Evolutionary conservation across 2,113 vertebrate species (phyloP).

Genomic region (Microcebus lehilahytsara): DNA sequence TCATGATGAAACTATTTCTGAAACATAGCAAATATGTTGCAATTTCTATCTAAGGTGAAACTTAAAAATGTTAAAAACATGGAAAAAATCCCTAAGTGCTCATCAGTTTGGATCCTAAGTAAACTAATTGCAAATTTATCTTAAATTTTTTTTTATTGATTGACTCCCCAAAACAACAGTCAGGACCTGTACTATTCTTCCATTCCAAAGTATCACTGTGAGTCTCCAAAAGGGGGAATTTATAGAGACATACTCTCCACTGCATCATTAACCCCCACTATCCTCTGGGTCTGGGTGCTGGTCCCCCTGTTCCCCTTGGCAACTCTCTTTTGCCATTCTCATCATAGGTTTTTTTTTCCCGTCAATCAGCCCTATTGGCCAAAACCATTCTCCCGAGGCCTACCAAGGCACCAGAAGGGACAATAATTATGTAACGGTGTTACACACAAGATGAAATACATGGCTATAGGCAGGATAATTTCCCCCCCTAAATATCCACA

Average conservation of each 20-base stretch:
- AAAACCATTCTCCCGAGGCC: background rate
- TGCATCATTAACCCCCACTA: background rate
- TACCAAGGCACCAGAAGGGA: background rate
- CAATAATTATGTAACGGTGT: no score
- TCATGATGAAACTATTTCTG: background rate
- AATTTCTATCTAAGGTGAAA: background rate
- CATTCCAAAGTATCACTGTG: background rate
- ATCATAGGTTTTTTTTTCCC: no score
- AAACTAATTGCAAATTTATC: background rate
- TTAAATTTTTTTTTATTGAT: background rate
- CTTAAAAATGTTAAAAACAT: background rate
- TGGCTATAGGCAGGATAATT: no score
- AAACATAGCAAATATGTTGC: background rate
- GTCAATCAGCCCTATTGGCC: rapidly evolving
- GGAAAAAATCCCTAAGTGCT: background rate
- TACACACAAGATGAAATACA: background rate
- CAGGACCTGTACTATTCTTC: background rate
- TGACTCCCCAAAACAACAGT: background rate
- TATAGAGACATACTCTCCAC: background rate
- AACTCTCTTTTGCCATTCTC: background rate
- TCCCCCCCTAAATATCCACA: background rate
- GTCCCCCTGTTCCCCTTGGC: background rate
- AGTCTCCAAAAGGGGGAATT: background rate
- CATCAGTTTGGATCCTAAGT: background rate
- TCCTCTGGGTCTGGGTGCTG: no score